phyloP scores from a whole-genome alignment of 2,113 vertebrate genomes.

The Recurvirostra avosetta region DNA sequence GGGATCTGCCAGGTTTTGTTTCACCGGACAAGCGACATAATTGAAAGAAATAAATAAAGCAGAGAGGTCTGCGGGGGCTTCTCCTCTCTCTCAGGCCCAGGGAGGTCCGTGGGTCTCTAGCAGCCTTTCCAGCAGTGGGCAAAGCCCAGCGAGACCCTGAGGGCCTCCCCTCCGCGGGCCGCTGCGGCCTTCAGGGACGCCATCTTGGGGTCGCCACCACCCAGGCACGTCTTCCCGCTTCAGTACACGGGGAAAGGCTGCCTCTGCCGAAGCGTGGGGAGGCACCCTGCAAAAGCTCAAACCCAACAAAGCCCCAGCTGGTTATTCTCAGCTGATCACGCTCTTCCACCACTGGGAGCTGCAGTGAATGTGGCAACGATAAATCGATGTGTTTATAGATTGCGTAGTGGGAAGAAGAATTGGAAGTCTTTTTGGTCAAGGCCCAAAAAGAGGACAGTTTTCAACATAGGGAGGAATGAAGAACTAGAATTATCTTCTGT shows the following conservation, averaged over 20 bases:
- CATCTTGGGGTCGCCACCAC: too few relatives aligned
- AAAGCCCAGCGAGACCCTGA: not conserved
- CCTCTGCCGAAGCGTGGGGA: rapidly evolving
- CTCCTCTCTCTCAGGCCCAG: rapidly evolving
- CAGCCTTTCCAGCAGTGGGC: too few relatives aligned
- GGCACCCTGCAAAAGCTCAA: not conserved
- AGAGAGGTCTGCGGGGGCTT: rapidly evolving
- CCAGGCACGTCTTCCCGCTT: rapidly evolving
- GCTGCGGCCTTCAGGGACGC: rapidly evolving
- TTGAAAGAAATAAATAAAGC: too few relatives aligned
- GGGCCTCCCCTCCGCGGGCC: not conserved
- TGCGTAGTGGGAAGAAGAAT: rapidly evolving
- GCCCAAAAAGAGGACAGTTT: not conserved
- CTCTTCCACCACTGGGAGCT: rapidly evolving
- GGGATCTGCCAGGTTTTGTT: not conserved
- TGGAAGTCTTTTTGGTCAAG: not conserved
- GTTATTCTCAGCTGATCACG: too few relatives aligned
- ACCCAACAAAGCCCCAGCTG: rapidly evolving
- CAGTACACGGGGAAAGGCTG: rapidly evolving
- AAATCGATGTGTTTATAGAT: not conserved
- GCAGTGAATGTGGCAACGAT: rapidly evolving
- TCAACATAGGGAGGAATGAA: not conserved
- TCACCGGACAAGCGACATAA: not conserved
- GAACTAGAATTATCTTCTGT: not conserved
- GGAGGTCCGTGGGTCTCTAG: not conserved